phyloP scores from a whole-genome alignment of 2,113 vertebrate genomes.

The Synodontis membranacea region DNA sequence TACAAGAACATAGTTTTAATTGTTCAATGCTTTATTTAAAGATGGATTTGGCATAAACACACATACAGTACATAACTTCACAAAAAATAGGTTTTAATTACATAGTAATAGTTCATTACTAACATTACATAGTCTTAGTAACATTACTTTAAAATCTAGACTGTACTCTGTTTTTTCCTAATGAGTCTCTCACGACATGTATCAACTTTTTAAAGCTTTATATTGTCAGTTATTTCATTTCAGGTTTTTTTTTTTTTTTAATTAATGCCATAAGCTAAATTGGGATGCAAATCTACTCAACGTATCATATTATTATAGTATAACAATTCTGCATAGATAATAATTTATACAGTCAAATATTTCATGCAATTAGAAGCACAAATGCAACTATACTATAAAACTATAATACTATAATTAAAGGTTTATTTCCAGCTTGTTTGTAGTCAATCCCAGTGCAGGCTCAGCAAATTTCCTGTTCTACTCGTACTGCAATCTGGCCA shows the following conservation, averaged over 20 bases:
- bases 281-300: not conserved
- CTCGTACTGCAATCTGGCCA: conserved; percentile 73
- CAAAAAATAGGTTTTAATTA: not conserved
- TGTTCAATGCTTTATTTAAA: not conserved
- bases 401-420: not conserved
- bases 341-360: not conserved
- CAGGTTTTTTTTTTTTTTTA: not conserved
- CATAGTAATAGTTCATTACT: not conserved
- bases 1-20: not conserved
- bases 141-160: not conserved
- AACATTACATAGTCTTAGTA: not conserved
- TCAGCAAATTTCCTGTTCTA: conserved; percentile 72
- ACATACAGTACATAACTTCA: not conserved
- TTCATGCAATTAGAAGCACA: not conserved
- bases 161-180: not conserved
- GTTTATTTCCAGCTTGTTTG: not conserved
- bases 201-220: not conserved
- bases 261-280: not conserved
- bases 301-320: not conserved
- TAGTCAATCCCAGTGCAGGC: not conserved
- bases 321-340: not conserved
- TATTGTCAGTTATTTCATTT: not conserved
- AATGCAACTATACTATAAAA: not conserved
- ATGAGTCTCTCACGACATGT: not conserved
- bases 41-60: not conserved